These are phyloP conservation scores for Synergus itoensis DNA, from an alignment of 2,888 invertebrate species.

Conservation along the genomic window DNA sequence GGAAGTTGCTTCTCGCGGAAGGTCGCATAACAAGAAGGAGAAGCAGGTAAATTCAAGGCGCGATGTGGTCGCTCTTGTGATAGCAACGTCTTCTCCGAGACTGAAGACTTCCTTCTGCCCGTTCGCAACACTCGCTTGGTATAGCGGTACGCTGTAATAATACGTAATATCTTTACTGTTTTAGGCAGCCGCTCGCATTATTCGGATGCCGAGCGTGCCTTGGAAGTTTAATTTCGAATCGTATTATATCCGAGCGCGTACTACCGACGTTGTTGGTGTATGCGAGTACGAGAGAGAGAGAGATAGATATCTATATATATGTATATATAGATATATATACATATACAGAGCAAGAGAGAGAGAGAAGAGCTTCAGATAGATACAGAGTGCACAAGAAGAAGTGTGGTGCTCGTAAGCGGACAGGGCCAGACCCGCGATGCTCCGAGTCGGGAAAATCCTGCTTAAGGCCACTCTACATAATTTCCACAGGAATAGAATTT, in stretches of 20 bases:
- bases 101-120: slow-evolving; percentile 21
- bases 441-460: background rate
- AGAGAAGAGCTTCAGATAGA: slow-evolving; percentile 43
- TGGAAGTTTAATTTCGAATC: slow-evolving; percentile 75
- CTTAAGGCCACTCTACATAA: background rate
- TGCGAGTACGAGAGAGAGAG: slow-evolving; percentile 49
- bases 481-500: background rate
- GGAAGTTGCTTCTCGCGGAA: slow-evolving; percentile 29
- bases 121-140: background rate
- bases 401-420: slow-evolving; percentile 5
- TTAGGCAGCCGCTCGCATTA: slow-evolving; percentile 74
- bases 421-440: slow-evolving; percentile 31
- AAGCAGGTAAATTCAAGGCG: slow-evolving; percentile 38
- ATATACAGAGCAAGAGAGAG: slow-evolving; percentile 26
- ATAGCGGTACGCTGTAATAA: slow-evolving; percentile 72
- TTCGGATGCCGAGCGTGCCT: slow-evolving; percentile 74
- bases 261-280: slow-evolving; percentile 50
- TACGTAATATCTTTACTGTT: slow-evolving; percentile 76
- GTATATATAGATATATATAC: too few relatives aligned
- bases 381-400: slow-evolving; percentile 8
- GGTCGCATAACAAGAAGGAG: slow-evolving; percentile 42
- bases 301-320: background rate
- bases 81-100: slow-evolving; percentile 45
- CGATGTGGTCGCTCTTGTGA: slow-evolving; percentile 32
- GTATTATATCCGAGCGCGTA: slow-evolving; percentile 70